Conservation (phyloP, 2,888 invertebrate species). For the Mellilla xanthometata region DNA sequence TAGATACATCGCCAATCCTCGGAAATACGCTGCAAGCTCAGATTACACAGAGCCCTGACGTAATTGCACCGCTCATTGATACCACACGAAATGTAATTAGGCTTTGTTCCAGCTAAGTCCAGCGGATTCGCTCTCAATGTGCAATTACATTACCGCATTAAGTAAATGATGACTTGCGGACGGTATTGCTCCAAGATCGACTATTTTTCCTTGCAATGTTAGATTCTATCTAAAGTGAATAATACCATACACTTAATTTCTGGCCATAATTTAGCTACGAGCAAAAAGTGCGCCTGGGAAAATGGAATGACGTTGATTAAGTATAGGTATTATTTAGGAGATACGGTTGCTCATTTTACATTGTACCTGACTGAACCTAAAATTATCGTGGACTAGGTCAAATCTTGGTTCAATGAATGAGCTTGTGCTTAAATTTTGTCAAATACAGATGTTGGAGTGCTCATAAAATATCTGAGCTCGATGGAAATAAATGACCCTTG, state of each 20-base stretch:
- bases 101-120: slow-evolving; percentile 68
- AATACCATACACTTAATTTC: slow-evolving; percentile 20
- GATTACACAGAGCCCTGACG: slow-evolving; percentile 70
- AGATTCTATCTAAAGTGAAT: slow-evolving; percentile 32
- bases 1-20: slow-evolving; percentile 71
- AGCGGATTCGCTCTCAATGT: slow-evolving; percentile 57
- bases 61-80: slow-evolving; percentile 78
- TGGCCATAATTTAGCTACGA: background rate
- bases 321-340: background rate
- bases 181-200: slow-evolving; percentile 26
- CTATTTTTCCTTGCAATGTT: slow-evolving; percentile 30
- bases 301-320: slow-evolving; percentile 1
- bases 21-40: slow-evolving; percentile 68
- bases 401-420: slow-evolving; percentile 15
- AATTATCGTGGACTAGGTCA: slow-evolving; percentile 17
- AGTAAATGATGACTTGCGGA: slow-evolving; percentile 58
- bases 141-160: slow-evolving; percentile 62
- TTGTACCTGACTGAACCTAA: slow-evolving; percentile 11
- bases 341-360: slow-evolving; percentile 8
- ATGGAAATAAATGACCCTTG: slow-evolving; percentile 20
- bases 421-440: slow-evolving; percentile 32
- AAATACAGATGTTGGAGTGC: slow-evolving; percentile 39
- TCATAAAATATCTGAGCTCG: slow-evolving; percentile 30
- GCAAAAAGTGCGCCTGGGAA: background rate
- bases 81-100: slow-evolving; percentile 78